These are phyloP conservation scores for Podarcis cretensis DNA, from an alignment of 2,113 vertebrate species.

Conservation along the genomic window DNA sequence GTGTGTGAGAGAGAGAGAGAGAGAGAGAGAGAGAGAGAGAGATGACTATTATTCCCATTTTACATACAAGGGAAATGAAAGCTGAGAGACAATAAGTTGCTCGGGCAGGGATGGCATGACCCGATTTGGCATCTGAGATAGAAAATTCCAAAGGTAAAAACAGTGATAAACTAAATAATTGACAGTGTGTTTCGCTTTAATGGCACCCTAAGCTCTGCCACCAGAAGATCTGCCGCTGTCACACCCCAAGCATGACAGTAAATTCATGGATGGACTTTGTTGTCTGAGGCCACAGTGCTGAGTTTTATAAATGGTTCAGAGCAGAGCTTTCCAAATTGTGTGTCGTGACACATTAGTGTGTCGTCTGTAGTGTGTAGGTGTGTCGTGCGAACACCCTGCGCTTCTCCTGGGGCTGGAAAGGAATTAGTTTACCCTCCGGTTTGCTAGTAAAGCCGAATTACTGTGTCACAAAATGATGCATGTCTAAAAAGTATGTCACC, in stretches of 20 bases:
- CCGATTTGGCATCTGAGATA: background rate
- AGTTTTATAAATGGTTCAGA: background rate
- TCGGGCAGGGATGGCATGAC: background rate
- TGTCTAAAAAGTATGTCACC: too few relatives aligned
- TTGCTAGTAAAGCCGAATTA: too few relatives aligned
- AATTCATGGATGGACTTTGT: background rate
- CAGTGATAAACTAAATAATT: background rate
- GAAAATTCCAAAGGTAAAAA: background rate
- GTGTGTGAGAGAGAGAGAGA: too few relatives aligned
- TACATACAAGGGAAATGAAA: background rate
- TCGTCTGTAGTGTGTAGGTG: too few relatives aligned
- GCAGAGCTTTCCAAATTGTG: too few relatives aligned
- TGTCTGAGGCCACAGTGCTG: background rate
- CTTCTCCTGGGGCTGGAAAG: too few relatives aligned
- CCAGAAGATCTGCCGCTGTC: background rate
- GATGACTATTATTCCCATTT: background rate
- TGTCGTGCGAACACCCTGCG: too few relatives aligned
- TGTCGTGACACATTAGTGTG: too few relatives aligned
- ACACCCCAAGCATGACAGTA: background rate
- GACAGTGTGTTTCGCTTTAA: background rate
- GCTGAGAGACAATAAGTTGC: background rate
- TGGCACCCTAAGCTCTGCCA: background rate
- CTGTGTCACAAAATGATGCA: too few relatives aligned
- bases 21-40: background rate
- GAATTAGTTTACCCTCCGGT: too few relatives aligned